Base-by-base conservation (phyloP, 2,888 invertebrate species). In the Hypselothyrea guttata region DNA sequence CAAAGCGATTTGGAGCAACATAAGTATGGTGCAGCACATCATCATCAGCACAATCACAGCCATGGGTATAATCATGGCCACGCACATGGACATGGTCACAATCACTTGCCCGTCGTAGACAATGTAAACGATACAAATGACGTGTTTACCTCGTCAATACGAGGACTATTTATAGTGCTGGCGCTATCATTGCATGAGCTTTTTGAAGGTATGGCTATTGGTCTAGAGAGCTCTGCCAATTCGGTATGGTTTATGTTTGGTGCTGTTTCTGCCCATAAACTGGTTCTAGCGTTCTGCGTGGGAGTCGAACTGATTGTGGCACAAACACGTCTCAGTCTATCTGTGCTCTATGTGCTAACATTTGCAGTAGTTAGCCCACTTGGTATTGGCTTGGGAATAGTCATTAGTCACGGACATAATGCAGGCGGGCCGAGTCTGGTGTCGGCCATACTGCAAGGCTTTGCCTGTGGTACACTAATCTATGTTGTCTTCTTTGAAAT, bases 401-500 rank as follows among this genome's bases (percentile, higher is more conserved):
- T 95, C 27, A 92, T 95, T 60, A 87, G 92, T 1, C 90, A 95
- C 22, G 93, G 93, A n/a, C 93, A 93, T 1, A 90, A 91, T 46
- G 91, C 92, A 0, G 91, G 92, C 0, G 91, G 92, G 0, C 91
- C 92, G 1, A 93, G 92, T 8, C 90, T 94, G 9, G 90, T 92
- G 8, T 93, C 94, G 1, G 93, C 93, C 53, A 91, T 94, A 15
- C 62, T 89, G 22, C 95, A 98, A 91, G 97, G 97, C 2, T 90
- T 98, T 57, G 98, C 98, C 0, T 94, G 96, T 45, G 98, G 98
- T 18, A 98, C 98, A 0, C 93, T 98, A 46, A 91, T 98, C 3
- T 98, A 98, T 90, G 97, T 98, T 9, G 97, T 98, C 8, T 98
- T 98, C 91, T 98, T 98, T 89, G 98, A 98, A 91, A 96, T 98